These are phyloP conservation scores for Sesamia inferens DNA, from an alignment of 2,888 invertebrate genomes.

Conservation along the genomic window DNA sequence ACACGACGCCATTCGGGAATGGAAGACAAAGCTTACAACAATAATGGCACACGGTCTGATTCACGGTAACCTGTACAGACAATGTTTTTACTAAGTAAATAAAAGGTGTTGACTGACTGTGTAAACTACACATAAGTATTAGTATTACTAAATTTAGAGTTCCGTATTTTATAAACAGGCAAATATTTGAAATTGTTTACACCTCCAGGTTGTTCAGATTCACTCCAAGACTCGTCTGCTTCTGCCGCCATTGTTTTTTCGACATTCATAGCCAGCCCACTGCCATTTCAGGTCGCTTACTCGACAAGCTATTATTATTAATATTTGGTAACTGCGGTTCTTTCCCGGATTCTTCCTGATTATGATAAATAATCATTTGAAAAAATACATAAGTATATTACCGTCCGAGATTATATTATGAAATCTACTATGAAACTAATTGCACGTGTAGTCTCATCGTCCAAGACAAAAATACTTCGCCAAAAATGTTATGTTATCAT, in stretches of 20 bases:
- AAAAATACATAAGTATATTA: too few relatives aligned
- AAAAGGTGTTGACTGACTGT: not conserved
- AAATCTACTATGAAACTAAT: not conserved
- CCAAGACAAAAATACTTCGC: not conserved
- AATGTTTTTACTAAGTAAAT: conserved; percentile 33
- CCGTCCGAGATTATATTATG: too few relatives aligned
- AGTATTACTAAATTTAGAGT: not conserved
- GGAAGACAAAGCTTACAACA: conserved; percentile 47
- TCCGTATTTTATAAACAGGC: not conserved
- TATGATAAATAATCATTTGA: too few relatives aligned
- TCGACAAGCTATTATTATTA: too few relatives aligned
- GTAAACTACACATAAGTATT: not conserved
- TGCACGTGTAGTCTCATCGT: not conserved
- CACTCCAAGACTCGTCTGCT: too few relatives aligned
- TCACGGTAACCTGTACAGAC: conserved; percentile 39
- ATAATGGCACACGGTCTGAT: conserved; percentile 58
- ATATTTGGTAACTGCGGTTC: too few relatives aligned
- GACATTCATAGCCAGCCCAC: too few relatives aligned
- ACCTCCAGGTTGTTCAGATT: too few relatives aligned
- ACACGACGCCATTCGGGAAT: conserved; percentile 14
- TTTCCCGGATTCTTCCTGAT: too few relatives aligned
- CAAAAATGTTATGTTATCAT: not conserved
- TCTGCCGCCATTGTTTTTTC: too few relatives aligned
- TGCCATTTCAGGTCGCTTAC: too few relatives aligned
- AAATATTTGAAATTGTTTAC: not conserved